phyloP scores from a whole-genome alignment of 2,113 vertebrate species.

The Opisthocomus hoazin region DNA sequence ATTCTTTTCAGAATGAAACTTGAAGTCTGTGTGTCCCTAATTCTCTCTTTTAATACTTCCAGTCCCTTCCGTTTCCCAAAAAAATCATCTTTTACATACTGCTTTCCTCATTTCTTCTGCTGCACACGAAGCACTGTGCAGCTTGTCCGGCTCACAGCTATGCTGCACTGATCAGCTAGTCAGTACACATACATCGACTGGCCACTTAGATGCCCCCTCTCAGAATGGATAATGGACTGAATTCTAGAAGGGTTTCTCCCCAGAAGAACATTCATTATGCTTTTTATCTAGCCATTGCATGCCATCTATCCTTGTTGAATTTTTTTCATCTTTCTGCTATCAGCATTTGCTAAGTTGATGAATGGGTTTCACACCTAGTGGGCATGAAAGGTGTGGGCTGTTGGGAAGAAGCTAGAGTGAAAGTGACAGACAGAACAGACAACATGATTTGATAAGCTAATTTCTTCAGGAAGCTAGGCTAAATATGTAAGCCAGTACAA shows the following conservation, averaged over 20 bases:
- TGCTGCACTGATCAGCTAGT: neutral
- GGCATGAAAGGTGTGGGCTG: conserved; percentile 1
- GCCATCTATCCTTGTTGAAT: neutral
- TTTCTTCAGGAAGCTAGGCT: neutral
- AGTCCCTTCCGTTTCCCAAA: neutral
- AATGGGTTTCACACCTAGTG: conserved; percentile 33
- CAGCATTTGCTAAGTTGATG: neutral
- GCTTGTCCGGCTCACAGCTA: neutral
- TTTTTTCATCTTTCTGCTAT: neutral
- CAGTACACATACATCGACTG: neutral
- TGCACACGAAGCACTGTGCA: neutral
- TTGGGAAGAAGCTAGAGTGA: neutral
- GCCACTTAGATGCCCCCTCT: neutral
- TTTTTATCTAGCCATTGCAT: neutral
- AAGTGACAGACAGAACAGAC: neutral
- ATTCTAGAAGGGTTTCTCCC: neutral
- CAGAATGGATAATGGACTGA: neutral
- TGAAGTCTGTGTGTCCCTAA: neutral
- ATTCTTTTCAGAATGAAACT: neutral
- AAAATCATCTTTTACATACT: neutral
- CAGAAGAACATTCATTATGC: neutral
- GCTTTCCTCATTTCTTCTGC: neutral
- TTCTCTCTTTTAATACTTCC: neutral
- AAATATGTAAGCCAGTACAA: neutral
- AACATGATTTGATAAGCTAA: neutral